Evolutionary conservation across 2,797 vertebrate species (phyloP).

Genomic region (Xiphophorus birchmanni): DNA sequence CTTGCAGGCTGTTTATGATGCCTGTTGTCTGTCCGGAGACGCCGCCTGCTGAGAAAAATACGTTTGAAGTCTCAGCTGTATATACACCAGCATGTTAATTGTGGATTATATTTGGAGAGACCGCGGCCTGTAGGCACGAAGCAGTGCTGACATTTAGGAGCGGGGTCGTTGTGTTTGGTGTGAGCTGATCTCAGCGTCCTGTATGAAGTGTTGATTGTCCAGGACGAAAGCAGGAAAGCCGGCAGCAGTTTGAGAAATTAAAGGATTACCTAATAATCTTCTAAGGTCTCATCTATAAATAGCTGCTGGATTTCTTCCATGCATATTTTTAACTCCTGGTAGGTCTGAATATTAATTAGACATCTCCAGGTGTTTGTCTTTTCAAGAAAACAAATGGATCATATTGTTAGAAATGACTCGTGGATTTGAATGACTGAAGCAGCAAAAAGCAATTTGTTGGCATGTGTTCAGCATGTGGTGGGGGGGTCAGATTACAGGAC

Average conservation of each 20-base stretch:
- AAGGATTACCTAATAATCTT: constrained; percentile 17
- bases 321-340: not conserved
- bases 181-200: constrained; percentile 7
- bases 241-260: constrained; percentile 16
- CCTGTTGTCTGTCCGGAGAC: not conserved
- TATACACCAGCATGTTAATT: not conserved
- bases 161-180: not conserved
- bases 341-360: not conserved
- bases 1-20: not conserved
- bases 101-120: constrained; percentile 2
- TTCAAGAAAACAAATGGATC: not conserved
- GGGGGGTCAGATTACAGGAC: constrained; percentile 63
- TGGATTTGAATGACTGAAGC: constrained; percentile 8
- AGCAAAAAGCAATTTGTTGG: constrained; percentile 58
- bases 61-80: not conserved
- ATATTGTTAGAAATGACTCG: not conserved
- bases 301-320: constrained; percentile 7
- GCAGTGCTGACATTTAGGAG: constrained; percentile 16
- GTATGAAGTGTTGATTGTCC: constrained; percentile 6
- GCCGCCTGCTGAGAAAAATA: not conserved
- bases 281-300: constrained; percentile 8
- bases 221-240: not conserved
- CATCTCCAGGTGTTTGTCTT: not conserved
- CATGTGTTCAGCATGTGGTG: constrained; percentile 30
- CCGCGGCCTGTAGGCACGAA: not conserved